phyloP scores from a whole-genome alignment of 2,888 invertebrate species.

The Macrosoma leucophasiata region DNA sequence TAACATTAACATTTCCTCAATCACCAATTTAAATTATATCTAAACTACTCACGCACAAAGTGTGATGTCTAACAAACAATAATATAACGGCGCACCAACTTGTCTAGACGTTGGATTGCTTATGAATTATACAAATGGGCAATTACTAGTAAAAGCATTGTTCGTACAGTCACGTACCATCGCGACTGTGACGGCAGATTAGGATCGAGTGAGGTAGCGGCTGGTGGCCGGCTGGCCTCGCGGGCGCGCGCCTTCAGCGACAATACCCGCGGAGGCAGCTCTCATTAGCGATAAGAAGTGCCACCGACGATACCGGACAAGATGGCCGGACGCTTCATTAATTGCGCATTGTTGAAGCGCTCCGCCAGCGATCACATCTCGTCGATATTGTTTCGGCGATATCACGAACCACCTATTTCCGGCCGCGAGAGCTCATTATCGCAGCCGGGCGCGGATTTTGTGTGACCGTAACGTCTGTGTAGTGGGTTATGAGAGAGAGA shows the following conservation, averaged over 20 bases:
- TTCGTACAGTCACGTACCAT: conserved; percentile 27
- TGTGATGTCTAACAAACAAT: not conserved
- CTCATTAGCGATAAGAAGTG: conserved; percentile 59
- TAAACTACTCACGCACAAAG: conserved; percentile 1
- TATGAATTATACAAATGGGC: too few species aligned
- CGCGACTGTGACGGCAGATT: conserved; percentile 29
- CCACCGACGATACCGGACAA: conserved; percentile 47
- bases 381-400: too few species aligned
- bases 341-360: conserved; percentile 58
- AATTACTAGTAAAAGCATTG: conserved; percentile 8
- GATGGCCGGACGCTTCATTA: conserved; percentile 51
- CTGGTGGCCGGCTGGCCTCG: conserved; percentile 33
- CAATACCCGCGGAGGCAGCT: conserved; percentile 41
- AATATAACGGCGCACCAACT: not conserved
- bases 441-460: too few species aligned
- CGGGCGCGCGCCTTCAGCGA: conserved; percentile 36
- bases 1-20: conserved; percentile 22
- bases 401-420: too few species aligned
- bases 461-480: too few species aligned
- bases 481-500: too few species aligned
- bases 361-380: conserved; percentile 43
- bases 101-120: too few species aligned
- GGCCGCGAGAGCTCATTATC: too few species aligned
- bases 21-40: conserved; percentile 15
- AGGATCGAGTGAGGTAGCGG: conserved; percentile 23